Base-by-base conservation (phyloP, 2,888 invertebrate genomes). In the Oxytorus armatus region DNA sequence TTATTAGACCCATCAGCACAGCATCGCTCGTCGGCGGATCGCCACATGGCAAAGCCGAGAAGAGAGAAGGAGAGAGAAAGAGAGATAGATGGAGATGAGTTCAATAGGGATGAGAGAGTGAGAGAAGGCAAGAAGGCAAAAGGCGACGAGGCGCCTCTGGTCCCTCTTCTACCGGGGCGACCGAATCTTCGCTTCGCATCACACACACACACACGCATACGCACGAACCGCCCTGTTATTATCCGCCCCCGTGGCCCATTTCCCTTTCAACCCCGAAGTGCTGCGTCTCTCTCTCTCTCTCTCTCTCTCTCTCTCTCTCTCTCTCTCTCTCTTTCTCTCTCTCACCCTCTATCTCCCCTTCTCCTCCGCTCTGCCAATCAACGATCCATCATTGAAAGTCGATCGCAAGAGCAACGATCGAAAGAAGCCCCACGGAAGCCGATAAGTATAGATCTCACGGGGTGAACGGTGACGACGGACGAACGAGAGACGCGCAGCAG, bases 211-310 rank as follows among this genome's bases (percentile, higher is more conserved):
- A 61, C 61, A 16, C 2, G 57, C 42, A 69, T 47, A 77, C 66
- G 73, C 75, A 76, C 11, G 42, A 82, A 80, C 91, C 91, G 91
- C 91, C 91, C 91, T 91, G 90, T 92, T 89, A 92, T 92, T 92
- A 91, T 90, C 89, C 90, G 88, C 91, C 91, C 90, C 88, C 91
- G 86, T 89, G 86, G 86, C 86, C 89, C 86, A 90, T 91, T 91
- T 91, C 88, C 89, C 89, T 90, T 90, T 90, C 88, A 89, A 90
- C 90, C 89, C 89, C 86, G 83, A 83, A 83, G 83, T 86, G 78
- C 82, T 84, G 69, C 85, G 85, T 88, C 61, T 39, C 36, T 51
- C n/a, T 47, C 33, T 70, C 16, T 63, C 29, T 47, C 42, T 53
- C 33, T 59, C 49, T n/a, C 18, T 47, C 21, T 18, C 51, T 51